Base-by-base conservation (phyloP, 2,888 invertebrate genomes). In the Chesias legatella region DNA sequence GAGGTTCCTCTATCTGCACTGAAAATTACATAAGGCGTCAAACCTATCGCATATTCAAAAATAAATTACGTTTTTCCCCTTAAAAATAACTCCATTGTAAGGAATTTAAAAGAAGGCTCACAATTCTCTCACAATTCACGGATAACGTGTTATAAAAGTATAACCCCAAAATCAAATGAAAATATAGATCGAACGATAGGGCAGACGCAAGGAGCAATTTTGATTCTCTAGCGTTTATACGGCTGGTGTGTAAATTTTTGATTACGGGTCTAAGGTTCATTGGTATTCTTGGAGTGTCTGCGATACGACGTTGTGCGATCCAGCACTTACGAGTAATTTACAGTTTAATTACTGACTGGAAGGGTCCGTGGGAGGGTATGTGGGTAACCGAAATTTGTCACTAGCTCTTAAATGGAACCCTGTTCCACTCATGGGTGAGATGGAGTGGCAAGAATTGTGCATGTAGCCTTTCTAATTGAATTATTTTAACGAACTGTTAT, bases 251-350 rank as follows among this genome's bases (percentile, higher is more conserved):
- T 77, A 77, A 72, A 76, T 77, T 73, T 77, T 74, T 75, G 73
- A 77, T 79, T 69, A 77, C 70, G 60, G 58, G 55, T 66, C 53
- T 46, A 35, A 57, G 61, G 71, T 69, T 83, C 79, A 81, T 83
- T 80, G 72, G 71, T 80, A 82, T 82, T 79, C 80, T 74, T 68
- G 53, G 46, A 52, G 56, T 53, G 49, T 63, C 60, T 51, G 63
- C 78, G 73, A 79, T 78, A 75, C 79, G 80, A 79, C 81, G 79
- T 82, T 77, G 73, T 67, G 64, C 61, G 74, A 74, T 72, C 73
- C 70, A 73, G 72, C 77, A 79, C 79, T 82, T 79, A 78, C 74
- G 67, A 66, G 72, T 80, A 82, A 82, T 83, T 82, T 80, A 82
- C 82, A 81, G 81, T 81, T 84, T 82, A 82, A 83, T 84, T 83